Percentiles rank a stretch among this genome's conserved stretches.
These are phyloP conservation scores for Amphiprion ocellaris DNA, from an alignment of 2,113 vertebrate species.

Conservation along the genomic window DNA sequence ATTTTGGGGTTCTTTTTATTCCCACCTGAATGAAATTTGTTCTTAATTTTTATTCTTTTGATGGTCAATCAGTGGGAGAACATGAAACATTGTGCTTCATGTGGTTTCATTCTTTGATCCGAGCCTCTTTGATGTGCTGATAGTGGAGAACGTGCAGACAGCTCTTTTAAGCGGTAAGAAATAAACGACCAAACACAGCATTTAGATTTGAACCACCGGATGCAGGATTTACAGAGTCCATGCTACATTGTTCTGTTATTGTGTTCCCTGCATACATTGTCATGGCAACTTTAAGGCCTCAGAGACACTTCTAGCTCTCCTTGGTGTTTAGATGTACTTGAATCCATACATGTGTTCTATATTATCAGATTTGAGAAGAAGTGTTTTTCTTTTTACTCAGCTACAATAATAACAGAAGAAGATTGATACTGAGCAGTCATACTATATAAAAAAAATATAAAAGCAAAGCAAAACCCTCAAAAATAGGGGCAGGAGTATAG, in stretches of 20 bases:
- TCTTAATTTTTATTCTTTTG: constrained; percentile 73
- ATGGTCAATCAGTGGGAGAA: constrained; percentile 62
- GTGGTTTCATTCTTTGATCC: constrained; percentile 68
- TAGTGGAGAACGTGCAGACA: constrained; percentile 40
- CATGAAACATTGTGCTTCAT: constrained; percentile 57
- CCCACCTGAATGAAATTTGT: constrained; percentile 45
- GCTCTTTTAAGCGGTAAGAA: constrained; percentile 50
- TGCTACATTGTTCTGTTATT: constrained; percentile 17
- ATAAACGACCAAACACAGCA: constrained; percentile 9
- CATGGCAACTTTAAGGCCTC: constrained; percentile 60
- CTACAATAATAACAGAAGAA: neutral
- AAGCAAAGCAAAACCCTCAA: neutral
- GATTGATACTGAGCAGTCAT: neutral
- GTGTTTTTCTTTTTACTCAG: neutral
- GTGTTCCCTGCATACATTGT: constrained; percentile 28
- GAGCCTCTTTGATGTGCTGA: constrained; percentile 72
- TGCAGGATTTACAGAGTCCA: neutral
- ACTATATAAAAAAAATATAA: neutral
- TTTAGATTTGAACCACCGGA: constrained; percentile 14
- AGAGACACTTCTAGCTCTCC: constrained; percentile 28
- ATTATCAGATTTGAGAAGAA: neutral
- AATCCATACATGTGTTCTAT: neutral
- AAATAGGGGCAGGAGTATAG: neutral
- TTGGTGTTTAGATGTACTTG: constrained; percentile 8
- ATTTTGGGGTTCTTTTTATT: neutral